Percentiles rank a stretch among this genome's conserved stretches.
Conservation (phyloP, 2,888 invertebrate species). For the Folsomia candida region DNA sequence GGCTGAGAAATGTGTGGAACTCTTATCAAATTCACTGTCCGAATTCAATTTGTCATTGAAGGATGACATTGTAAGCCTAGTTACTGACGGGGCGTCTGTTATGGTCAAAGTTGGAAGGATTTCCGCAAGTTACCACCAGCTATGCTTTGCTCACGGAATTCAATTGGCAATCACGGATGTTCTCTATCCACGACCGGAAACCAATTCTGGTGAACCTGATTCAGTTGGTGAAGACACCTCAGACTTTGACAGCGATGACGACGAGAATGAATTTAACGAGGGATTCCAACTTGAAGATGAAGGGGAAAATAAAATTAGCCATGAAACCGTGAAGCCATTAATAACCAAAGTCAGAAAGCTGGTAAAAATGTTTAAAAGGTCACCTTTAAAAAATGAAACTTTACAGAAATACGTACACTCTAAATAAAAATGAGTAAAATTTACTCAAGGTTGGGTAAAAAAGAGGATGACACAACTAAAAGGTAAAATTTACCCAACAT, state of each 20-base stretch:
- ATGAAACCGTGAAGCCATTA: not conserved
- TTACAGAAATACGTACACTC: not conserved
- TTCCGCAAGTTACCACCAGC: conserved; percentile 14
- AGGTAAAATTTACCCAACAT: too few species aligned
- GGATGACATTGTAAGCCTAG: conserved; percentile 10
- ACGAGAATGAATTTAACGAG: not conserved
- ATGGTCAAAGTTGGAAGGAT: conserved; percentile 26
- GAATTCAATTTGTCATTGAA: conserved; percentile 9
- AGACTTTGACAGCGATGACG: not conserved
- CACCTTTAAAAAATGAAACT: conserved; percentile 5
- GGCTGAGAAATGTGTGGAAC: conserved; percentile 5
- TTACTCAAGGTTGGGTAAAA: too few species aligned
- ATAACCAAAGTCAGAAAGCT: conserved; percentile 10
- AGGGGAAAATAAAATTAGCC: not conserved
- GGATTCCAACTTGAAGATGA: not conserved
- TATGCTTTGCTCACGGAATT: conserved; percentile 32
- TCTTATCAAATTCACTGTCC: conserved; percentile 8
- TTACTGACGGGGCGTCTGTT: conserved; percentile 30
- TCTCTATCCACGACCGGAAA: conserved; percentile 6
- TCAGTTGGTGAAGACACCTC: not conserved
- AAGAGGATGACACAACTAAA: too few species aligned
- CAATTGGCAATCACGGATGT: conserved; percentile 30
- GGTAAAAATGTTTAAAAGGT: conserved; percentile 1
- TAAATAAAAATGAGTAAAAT: not conserved
- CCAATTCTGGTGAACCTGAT: not conserved